Evolutionary conservation across 1,140 invertebrate species (phyloP), one percentile per base, ranked within the genome.

Genomic region (Formica selysi): DNA sequence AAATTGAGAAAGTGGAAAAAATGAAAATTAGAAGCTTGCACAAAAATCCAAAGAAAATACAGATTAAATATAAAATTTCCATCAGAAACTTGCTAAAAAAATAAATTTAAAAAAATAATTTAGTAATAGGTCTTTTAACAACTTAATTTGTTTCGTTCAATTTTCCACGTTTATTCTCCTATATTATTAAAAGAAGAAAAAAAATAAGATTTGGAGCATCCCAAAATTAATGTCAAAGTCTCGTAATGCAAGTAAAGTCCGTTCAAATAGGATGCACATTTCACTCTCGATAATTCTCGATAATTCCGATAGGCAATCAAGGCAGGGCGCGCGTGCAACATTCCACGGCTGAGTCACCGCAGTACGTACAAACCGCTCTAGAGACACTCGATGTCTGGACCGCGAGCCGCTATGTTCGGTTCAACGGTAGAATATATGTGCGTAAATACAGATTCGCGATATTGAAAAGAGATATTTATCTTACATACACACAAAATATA

Each of bases 321-420:
- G 89, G 87, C 89, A 89, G 79, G 87, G 87, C 90, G 88, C 89
- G 89, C 70, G 91, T 91, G 90, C 86, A 85, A 85, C 91, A 91
- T 92, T 92, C 90, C 91, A 84, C 65, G 65, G 87, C 87, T 91
- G 90, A 92, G 86, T 92, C 91, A 91, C 81, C 81, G 38, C 54
- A 59, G 57, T 85, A 16, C 79, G 83, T 86, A 87, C 86, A 81
- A 91, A 89, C 67, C 78, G 26, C 29, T 71, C 67, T 41, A 13
- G 13, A 41, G 78, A 71, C 51, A 59, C 19, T 71, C 11, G 19
- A 70, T 6, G 62, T 41, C 41, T 48, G 41, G 36, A 61, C 36
- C 76, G 13, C 44, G 26, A 57, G 38, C 64, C 38, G 11, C 16
- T 41, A n/a, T 41, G 64, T 48, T 65, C 59, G 41, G 19, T 64